phyloP scores from a whole-genome alignment of 2,113 vertebrate genomes.

The Ginglymostoma cirratum region DNA sequence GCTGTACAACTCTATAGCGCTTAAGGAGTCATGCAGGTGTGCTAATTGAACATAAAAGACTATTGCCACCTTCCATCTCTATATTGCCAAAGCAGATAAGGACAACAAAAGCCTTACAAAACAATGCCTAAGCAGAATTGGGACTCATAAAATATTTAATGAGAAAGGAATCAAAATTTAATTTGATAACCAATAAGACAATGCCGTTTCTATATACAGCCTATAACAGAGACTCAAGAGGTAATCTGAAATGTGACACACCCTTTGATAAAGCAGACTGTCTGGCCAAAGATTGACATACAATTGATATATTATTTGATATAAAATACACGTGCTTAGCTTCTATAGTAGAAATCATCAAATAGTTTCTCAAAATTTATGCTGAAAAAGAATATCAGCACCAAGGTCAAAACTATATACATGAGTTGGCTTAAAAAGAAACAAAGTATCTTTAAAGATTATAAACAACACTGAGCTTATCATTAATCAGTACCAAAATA shows the following conservation, averaged over 20 bases:
- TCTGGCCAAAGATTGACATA: neutral
- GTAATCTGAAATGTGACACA: constrained; percentile 18
- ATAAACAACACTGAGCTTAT: neutral
- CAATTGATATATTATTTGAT: neutral
- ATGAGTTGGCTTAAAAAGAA: neutral
- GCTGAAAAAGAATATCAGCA: neutral
- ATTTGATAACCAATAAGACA: constrained; percentile 6
- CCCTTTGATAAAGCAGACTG: neutral
- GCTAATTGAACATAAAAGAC: neutral
- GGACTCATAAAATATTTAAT: neutral
- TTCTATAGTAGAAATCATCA: neutral
- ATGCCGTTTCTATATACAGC: neutral
- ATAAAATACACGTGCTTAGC: neutral
- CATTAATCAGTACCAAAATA: neutral
- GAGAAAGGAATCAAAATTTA: neutral
- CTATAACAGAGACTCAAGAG: neutral
- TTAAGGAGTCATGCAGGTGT: neutral
- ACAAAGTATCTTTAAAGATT: neutral
- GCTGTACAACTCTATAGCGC: no score
- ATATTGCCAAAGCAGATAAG: neutral
- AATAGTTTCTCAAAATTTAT: neutral
- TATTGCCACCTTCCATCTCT: neutral
- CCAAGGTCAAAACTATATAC: neutral
- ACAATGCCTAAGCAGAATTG: neutral
- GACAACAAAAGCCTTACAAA: neutral